These are phyloP conservation scores for Oreortyx pictus DNA, from an alignment of 2,797 vertebrate genomes.

Conservation along the genomic window DNA sequence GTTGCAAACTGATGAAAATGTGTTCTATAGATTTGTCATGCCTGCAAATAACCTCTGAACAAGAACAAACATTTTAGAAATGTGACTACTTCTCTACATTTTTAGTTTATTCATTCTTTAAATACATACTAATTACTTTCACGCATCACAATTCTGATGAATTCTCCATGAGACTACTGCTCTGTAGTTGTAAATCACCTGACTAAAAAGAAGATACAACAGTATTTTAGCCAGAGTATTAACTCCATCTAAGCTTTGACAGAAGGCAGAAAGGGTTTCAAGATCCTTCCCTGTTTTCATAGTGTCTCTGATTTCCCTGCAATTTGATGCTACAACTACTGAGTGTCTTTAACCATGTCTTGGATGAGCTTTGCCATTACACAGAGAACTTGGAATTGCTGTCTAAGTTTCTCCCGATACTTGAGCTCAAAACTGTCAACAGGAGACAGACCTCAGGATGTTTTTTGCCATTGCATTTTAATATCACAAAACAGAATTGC, in stretches of 20 bases:
- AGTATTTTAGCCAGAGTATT: not conserved
- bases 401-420: not conserved
- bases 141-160: not conserved
- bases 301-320: not conserved
- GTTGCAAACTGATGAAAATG: rapidly evolving
- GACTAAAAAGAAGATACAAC: not conserved
- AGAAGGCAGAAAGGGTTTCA: not conserved
- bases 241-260: not conserved
- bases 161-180: not conserved
- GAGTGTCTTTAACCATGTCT: not conserved
- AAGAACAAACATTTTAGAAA: not conserved
- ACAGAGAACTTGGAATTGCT: not conserved
- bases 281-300: not conserved
- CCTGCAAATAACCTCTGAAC: not conserved
- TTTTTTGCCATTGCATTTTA: not conserved
- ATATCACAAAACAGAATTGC: not conserved
- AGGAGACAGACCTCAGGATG: not conserved
- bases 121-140: not conserved
- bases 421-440: not conserved
- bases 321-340: not conserved
- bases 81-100: not conserved
- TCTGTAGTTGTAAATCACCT: not conserved
- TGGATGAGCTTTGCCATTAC: not conserved
- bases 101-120: not conserved
- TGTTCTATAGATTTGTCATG: not conserved